A percentile compares a stretch with the other conserved stretches of the same genome.
phyloP scores from a whole-genome alignment of 1,140 invertebrate genomes.

The Arctopsyche grandis region DNA sequence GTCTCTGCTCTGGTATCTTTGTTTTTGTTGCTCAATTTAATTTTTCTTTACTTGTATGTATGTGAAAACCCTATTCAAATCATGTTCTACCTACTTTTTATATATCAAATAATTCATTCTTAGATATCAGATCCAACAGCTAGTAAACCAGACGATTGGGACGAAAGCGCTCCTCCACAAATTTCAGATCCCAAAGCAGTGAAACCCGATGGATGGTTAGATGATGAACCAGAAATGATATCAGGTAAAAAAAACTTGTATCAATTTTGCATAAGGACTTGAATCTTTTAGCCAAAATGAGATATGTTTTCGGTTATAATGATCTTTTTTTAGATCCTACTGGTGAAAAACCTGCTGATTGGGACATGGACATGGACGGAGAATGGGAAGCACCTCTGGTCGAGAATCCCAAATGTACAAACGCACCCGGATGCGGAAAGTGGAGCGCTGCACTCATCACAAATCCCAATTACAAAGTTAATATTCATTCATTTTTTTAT shows the following conservation, averaged over 20 bases:
- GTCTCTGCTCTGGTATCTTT: no score
- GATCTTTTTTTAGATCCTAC: conserved; percentile 74
- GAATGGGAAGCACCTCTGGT: conserved; percentile 97
- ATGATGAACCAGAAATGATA: conserved; percentile 89
- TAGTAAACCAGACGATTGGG: conserved; percentile 93
- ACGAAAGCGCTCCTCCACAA: conserved; percentile 91
- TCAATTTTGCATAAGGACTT: no score
- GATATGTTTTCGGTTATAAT: no score
- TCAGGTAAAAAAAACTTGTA: conserved; percentile 66
- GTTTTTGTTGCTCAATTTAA: no score
- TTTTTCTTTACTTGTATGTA: no score
- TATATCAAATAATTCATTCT: neutral
- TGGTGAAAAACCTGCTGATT: conserved; percentile 90
- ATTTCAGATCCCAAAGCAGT: conserved; percentile 88
- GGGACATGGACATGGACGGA: conserved; percentile 99
- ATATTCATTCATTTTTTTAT: neutral
- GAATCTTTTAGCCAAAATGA: no score
- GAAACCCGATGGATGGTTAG: conserved; percentile 94
- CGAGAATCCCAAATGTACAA: conserved; percentile 88
- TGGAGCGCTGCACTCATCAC: conserved; percentile 89
- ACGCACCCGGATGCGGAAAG: conserved; percentile 88
- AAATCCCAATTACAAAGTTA: conserved; percentile 87
- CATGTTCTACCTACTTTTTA: neutral
- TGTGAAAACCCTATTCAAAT: neutral
- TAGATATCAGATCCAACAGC: conserved; percentile 88